phyloP scores from a whole-genome alignment of 2,797 vertebrate genomes.

The Falco columbarius region DNA sequence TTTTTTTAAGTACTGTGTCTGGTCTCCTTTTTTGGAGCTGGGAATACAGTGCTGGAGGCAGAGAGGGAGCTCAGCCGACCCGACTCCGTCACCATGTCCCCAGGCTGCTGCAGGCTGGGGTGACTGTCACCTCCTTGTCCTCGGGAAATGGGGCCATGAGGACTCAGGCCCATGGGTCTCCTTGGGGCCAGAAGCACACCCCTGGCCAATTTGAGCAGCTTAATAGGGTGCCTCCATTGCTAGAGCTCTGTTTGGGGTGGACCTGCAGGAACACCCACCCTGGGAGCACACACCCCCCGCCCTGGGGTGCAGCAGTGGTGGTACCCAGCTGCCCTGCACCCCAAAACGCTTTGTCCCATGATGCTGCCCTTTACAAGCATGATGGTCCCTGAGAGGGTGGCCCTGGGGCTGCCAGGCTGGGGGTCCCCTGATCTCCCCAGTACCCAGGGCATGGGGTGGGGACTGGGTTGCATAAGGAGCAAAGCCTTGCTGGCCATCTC shows the following conservation, averaged over 20 bases:
- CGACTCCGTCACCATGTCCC: fast-evolving
- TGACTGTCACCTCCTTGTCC: fast-evolving
- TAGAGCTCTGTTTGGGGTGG: background rate
- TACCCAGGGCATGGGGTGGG: fast-evolving
- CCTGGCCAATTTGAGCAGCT: fast-evolving
- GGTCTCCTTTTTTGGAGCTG: slow-evolving; percentile 48
- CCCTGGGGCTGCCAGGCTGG: background rate
- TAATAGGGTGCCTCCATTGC: fast-evolving
- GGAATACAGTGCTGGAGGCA: background rate
- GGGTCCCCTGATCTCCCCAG: fast-evolving
- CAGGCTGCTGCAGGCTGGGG: fast-evolving
- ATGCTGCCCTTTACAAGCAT: background rate
- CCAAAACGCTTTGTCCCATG: fast-evolving
- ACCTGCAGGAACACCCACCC: background rate
- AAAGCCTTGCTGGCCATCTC: background rate
- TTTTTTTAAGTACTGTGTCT: background rate
- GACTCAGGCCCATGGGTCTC: background rate
- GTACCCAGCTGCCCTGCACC: fast-evolving
- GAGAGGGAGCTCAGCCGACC: background rate
- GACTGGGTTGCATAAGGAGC: background rate
- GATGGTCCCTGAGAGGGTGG: background rate
- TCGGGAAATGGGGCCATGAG: fast-evolving
- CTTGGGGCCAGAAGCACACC: background rate
- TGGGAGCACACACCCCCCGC: fast-evolving
- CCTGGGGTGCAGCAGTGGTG: background rate